Evolutionary conservation across 2,888 invertebrate species (phyloP), one percentile per base, ranked within the genome.

Genomic region (Eugnorisma glareosa): DNA sequence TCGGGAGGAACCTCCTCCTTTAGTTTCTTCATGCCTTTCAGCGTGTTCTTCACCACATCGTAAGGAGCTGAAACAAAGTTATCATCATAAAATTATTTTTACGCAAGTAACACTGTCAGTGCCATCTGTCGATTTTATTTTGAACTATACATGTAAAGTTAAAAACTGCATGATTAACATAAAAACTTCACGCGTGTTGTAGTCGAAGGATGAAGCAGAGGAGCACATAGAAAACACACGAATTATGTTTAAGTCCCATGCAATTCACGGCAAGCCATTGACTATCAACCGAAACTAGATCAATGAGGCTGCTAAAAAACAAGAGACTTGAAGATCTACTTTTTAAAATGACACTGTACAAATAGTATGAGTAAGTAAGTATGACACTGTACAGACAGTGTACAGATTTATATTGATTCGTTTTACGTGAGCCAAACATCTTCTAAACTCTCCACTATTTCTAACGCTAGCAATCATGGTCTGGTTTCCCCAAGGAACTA

Each of bases 31-130:
- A 92, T 92, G 8, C 93, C 93, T 74, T 90, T 92, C 21, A 94
- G 72, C 45, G 90, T 89, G 77, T 93, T 93, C 86, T 92, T 94
- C 59, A 94, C 79, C 54, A 90, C 82, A 61, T 90, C 82, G 48
- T 92, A 88, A 0, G 94, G 93, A 59, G 89, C 94, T 94, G 93
- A 13, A 93, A 94, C 79, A 86, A 87, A 75, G 75, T 77, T 37
- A 28, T 8, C 8, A 18, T 37, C 8, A 35, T 75, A 5, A 51
- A 31, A 31, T 18, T 59, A 31, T 57, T 63, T 31, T 18, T 57
- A 18, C 11, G 3, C 18, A 35, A 31, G 5, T 21, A 68, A 24
- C n/a, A n/a, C n/a, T n/a, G 5, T 18, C 37, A 64, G 68, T 51
- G 31, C 70, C 48, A 28, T 79, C 79, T 79, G 11, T 67, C 18